Percentiles rank a stretch among this genome's conserved stretches.
Evolutionary conservation across 2,888 invertebrate genomes (phyloP).

Genomic region (Thecophora atra): DNA sequence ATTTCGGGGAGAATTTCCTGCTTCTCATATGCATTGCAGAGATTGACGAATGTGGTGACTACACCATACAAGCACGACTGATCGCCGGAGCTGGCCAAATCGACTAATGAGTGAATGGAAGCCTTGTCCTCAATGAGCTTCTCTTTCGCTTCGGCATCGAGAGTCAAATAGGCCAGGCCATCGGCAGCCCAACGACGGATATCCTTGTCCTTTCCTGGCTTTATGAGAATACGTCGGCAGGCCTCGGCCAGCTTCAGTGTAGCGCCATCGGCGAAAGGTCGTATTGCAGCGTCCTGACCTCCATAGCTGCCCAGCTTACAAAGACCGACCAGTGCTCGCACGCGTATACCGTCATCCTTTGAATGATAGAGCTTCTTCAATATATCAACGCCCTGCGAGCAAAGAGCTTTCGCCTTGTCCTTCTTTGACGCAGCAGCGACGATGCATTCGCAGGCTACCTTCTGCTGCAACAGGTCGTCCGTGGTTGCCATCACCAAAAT

Average conservation of each 20-base stretch:
- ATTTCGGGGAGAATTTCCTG: conserved; percentile 96
- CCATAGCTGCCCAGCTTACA: conserved; percentile 96
- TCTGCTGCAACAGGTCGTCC: conserved; percentile 89
- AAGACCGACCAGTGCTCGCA: conserved; percentile 88
- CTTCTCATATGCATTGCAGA: conserved; percentile 98
- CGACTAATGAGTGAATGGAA: conserved; percentile 86
- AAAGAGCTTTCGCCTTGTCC: conserved; percentile 92
- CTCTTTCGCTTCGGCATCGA: conserved; percentile 99
- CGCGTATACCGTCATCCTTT: conserved; percentile 88
- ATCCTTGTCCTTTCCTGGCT: conserved; percentile 87
- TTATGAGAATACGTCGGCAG: conserved; percentile 89
- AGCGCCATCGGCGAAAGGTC: conserved; percentile 95
- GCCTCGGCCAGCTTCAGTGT: conserved; percentile 92
- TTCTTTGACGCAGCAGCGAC: conserved; percentile 97
- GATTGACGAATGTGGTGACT: conserved; percentile 93
- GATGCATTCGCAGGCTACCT: conserved; percentile 95
- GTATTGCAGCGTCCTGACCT: conserved; percentile 92
- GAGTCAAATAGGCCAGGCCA: conserved; percentile 93
- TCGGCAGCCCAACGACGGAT: conserved; percentile 96
- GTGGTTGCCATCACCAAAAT: conserved; percentile 96
- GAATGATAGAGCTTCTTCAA: conserved; percentile 93
- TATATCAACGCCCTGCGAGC: conserved; percentile 89
- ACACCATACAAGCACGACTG: conserved; percentile 90
- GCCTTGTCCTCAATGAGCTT: conserved; percentile 87
- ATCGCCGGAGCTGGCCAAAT: conserved; percentile 87